Evolutionary conservation across 2,797 vertebrate species (phyloP).

Genomic region (Alauda arvensis): DNA sequence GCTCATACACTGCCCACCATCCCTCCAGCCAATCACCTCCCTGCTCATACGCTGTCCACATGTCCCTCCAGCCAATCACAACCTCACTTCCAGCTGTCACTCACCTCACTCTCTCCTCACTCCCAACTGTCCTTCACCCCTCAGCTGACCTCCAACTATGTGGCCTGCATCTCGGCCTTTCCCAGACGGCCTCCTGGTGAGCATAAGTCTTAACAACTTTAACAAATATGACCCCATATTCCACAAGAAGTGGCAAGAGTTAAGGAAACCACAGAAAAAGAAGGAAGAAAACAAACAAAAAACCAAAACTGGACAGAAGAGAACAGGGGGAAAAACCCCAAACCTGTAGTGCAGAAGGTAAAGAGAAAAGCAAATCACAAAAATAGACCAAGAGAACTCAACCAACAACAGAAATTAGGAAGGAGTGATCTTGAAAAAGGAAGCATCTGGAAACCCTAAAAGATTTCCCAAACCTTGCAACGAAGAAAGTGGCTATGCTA

Average conservation of each 20-base stretch:
- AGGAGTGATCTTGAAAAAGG: not conserved
- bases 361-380: not conserved
- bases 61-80: no score
- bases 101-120: no score
- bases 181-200: not conserved
- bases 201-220: not conserved
- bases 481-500: not conserved
- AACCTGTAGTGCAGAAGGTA: not conserved
- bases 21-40: no score
- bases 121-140: no score
- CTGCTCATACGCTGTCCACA: no score
- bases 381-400: not conserved
- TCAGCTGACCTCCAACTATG: no score
- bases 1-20: no score
- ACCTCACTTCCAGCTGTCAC: no score
- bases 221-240: not conserved
- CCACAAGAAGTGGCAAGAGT: not conserved
- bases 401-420: not conserved
- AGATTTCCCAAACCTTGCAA: not conserved
- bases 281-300: not conserved
- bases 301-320: accelerated
- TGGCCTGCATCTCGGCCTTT: no score
- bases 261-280: not conserved
- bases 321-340: not conserved
- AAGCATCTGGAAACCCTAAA: not conserved